These are phyloP conservation scores for Cosmopolites sordidus DNA, from an alignment of 2,888 invertebrate species.

Conservation along the genomic window DNA sequence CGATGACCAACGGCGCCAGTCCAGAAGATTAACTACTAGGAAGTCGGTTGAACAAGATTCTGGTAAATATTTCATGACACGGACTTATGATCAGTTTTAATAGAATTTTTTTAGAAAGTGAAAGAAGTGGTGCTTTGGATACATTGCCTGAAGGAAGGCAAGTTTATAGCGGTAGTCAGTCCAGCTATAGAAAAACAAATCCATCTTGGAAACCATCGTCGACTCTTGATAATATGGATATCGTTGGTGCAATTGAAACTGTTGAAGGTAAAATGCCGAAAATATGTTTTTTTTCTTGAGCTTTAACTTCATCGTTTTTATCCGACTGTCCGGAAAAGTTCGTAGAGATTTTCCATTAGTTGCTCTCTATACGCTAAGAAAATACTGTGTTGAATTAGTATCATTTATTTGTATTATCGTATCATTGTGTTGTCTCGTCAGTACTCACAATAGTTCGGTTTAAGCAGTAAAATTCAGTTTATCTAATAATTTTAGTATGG, in stretches of 20 bases:
- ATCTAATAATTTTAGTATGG: too few relatives aligned
- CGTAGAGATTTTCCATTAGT: too few relatives aligned
- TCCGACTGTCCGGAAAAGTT: too few relatives aligned
- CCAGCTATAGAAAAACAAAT: slow-evolving; percentile 60
- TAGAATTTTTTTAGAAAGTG: slow-evolving; percentile 60
- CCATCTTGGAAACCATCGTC: slow-evolving; percentile 78
- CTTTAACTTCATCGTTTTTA: too few relatives aligned
- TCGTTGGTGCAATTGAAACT: slow-evolving; percentile 79
- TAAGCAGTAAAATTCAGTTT: too few relatives aligned
- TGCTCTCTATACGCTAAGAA: too few relatives aligned
- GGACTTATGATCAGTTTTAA: background rate
- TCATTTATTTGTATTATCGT: too few relatives aligned
- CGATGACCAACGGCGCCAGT: slow-evolving; percentile 63
- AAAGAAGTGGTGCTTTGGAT: slow-evolving; percentile 68
- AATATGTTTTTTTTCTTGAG: too few relatives aligned
- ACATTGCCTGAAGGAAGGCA: slow-evolving; percentile 69
- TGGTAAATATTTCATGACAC: slow-evolving; percentile 50
- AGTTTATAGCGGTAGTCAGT: slow-evolving; percentile 48
- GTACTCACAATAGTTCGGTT: too few relatives aligned
- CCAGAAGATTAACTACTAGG: slow-evolving; percentile 65
- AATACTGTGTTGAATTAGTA: too few relatives aligned
- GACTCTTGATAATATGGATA: slow-evolving; percentile 75
- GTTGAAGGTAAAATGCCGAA: slow-evolving; percentile 65
- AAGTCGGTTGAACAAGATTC: slow-evolving; percentile 82
- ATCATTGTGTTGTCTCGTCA: too few relatives aligned